Percentiles rank a stretch among this genome's conserved stretches.
Conservation (phyloP, 2,113 vertebrate genomes). For the Macrotis lagotis region DNA sequence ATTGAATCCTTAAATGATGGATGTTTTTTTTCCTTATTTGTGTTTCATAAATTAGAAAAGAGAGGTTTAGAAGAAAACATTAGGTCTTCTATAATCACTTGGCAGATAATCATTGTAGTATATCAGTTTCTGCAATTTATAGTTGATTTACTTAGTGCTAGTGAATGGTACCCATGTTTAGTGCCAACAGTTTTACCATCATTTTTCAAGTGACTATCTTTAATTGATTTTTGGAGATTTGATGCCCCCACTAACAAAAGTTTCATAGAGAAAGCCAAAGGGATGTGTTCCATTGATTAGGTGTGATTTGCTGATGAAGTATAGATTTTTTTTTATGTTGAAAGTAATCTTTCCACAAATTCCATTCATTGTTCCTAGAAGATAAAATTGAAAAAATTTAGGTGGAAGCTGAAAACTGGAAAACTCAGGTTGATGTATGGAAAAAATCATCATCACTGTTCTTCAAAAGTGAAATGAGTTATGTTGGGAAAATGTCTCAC, state of each 20-base stretch:
- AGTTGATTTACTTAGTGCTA: background rate
- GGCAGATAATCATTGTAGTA: background rate
- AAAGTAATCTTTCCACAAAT: background rate
- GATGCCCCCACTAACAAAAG: background rate
- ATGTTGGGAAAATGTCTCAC: background rate
- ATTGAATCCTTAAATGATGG: background rate
- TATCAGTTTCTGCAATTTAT: background rate
- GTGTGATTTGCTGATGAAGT: background rate
- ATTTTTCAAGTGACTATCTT: background rate
- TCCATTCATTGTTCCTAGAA: background rate
- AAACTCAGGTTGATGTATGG: background rate
- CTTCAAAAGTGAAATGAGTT: background rate
- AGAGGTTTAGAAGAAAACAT: background rate
- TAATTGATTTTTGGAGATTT: background rate
- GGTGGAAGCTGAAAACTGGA: background rate
- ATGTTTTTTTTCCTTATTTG: background rate
- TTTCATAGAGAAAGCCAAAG: background rate
- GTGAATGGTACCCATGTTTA: background rate
- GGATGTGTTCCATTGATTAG: background rate
- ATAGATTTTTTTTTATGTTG: background rate
- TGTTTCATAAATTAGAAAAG: constrained; percentile 10
- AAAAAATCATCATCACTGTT: background rate
- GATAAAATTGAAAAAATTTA: background rate
- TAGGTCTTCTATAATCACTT: background rate
- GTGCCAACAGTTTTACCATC: background rate